A percentile compares a stretch with the other conserved stretches of the same genome.
Evolutionary conservation across 2,797 vertebrate species (phyloP).

Genomic region (Podarcis lilfordi): DNA sequence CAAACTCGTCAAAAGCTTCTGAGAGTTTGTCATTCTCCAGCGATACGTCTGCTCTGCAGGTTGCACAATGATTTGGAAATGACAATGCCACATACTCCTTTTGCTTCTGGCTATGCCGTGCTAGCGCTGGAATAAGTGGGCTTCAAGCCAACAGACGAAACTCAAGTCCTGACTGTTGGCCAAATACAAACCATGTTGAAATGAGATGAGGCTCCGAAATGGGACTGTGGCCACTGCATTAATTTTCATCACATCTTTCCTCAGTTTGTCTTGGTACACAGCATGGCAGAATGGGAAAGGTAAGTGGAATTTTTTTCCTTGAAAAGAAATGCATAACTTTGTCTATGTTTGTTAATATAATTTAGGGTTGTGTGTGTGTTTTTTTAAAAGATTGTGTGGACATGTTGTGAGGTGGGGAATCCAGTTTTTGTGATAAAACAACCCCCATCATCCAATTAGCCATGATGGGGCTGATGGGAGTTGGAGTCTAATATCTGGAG

Average conservation of each 20-base stretch:
- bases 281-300: slow-evolving; percentile 99
- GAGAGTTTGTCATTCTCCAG: slow-evolving; percentile 27
- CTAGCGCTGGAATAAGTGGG: slow-evolving; percentile 58
- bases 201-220: slow-evolving; percentile 99
- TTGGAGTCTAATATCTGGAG: too few relatives aligned
- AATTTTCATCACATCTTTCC: slow-evolving; percentile 95
- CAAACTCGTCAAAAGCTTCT: slow-evolving; percentile 34
- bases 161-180: slow-evolving; percentile 38
- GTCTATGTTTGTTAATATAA: rapidly evolving
- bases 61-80: slow-evolving; percentile 56
- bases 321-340: background rate
- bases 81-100: slow-evolving; percentile 32
- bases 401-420: background rate
- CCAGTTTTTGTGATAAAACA: background rate
- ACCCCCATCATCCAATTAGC: too few relatives aligned
- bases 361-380: background rate
- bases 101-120: slow-evolving; percentile 25
- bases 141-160: slow-evolving; percentile 48
- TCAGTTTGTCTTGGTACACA: slow-evolving; percentile 98
- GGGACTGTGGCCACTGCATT: slow-evolving; percentile 98
- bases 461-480: too few relatives aligned
- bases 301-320: slow-evolving; percentile 68
- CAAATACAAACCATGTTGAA: slow-evolving; percentile 85
- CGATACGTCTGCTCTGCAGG: slow-evolving; percentile 39
- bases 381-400: background rate